Evolutionary conservation across 2,888 invertebrate species (phyloP), one percentile per base, ranked within the genome.

Genomic region (Pollenia griseotomentosa): DNA sequence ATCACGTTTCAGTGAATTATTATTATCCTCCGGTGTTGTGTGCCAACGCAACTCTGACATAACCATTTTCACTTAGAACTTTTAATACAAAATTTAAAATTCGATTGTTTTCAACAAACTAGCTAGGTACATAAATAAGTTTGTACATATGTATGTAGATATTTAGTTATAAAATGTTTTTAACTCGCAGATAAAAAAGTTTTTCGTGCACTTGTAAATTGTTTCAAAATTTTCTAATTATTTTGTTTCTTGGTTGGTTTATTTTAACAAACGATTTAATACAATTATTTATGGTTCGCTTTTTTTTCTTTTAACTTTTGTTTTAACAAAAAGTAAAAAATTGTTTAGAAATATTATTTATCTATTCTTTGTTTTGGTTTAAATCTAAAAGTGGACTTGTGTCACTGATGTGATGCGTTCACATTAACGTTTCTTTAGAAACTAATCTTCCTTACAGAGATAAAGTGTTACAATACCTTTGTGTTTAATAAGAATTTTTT

Each of bases 31-130:
- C 90, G 91, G 90, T 89, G 91, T 90, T 88, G 90, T 91, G 89
- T 91, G 92, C 93, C 93, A 93, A 90, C 91, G 93, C 91, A 93
- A 90, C 92, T 93, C 93, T 91, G 93, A 93, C 93, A 93, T 93
- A 92, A 93, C 93, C 93, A 93, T 93, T 92, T 93, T 93, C 90
- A 92, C 91, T 79, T 68, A 5, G 14, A 78, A 48, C 65, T 80
- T 74, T 19, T 48, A 87, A 61, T 75, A 71, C 74, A 66, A 75
- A 81, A 55, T 80, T 78, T 84, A 33, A 16, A 14, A n/a, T 46
- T 63, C 19, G 19, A 73, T 53, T 44, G 9, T 75, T 74, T 53
- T 66, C 12, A 40, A 42, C 53, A 23, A 6, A 65, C 19, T 70
- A 9, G 11, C 6, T n/a, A 48, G 33, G 33, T 33, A 33, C 33